Evolutionary conservation across 2,797 vertebrate genomes (phyloP), one percentile per base, ranked within the genome.

Genomic region (Euphonia xanthogaster): DNA sequence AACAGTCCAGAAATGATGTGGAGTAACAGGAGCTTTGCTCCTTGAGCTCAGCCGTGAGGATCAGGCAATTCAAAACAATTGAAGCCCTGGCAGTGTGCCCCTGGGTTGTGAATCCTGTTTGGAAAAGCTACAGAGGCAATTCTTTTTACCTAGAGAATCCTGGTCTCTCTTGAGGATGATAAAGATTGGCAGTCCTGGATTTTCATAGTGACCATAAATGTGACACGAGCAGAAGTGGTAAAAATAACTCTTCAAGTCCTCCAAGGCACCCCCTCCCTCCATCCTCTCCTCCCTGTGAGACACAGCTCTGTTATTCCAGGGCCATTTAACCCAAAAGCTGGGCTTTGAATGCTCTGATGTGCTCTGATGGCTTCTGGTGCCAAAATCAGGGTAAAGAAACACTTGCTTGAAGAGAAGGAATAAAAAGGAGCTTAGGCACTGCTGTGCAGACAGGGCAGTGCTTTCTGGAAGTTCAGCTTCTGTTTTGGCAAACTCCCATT

Each of bases 311-410:
- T 88, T 94, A 84, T 72, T 92, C 40, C 33, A 66, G 61, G n/a
- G 28, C 50, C n/a, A 7, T 88, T 90, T 57, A 33, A 94, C 58
- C 57, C 65, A 14, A 61, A 54, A 58, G 11, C 84, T 83, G 50
- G 40, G 28, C 65, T 93, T 92, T 94, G 87, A 91, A 72, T 79
- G 35, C 72, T 40, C 54, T 42, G 14, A 66, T 88, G 55, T 62
- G 61, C 66, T 83, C 33, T 48, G 51, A 39, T 88, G 75, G 65
- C 39, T 88, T 68, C 42, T 85, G 39, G 35, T 92, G 84, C 94
- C 94, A 93, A 91, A 92, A 93, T 81, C 7, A 39, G 75, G 47
- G 15, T 74, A 78, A 92, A 93, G 42, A 96, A 96, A 91, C 7
- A 1, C 57, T 84, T 65, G 9, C 72, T 93, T 89, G 84, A 86